Conservation (phyloP, 2,797 vertebrate species). For the Meriones psammophilus region DNA sequence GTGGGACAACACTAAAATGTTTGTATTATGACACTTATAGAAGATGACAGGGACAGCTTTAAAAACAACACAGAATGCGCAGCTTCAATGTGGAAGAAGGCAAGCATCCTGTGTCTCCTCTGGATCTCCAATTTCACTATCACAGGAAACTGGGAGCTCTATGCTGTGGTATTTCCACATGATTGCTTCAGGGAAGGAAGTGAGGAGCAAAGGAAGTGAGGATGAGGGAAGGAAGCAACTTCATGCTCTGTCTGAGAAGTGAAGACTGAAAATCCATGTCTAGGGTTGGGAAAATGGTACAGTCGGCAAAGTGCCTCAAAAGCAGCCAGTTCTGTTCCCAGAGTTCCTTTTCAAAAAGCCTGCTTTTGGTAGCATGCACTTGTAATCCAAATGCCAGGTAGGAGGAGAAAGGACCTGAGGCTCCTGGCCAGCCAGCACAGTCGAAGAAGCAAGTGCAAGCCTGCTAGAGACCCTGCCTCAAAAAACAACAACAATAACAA, state of each 20-base stretch:
- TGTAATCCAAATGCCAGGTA: not conserved
- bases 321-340: not conserved
- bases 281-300: not conserved
- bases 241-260: not conserved
- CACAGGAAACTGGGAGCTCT: not conserved
- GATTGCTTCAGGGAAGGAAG: not conserved
- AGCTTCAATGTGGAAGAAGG: not conserved
- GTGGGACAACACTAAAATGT: not conserved
- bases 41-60: not conserved
- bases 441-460: not conserved
- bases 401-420: not conserved
- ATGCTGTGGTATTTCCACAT: not conserved
- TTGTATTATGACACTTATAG: not conserved
- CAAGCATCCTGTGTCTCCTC: not conserved
- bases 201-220: not conserved
- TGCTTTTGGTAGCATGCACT: not conserved
- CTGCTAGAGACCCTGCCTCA: not conserved
- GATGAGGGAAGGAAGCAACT: rapidly evolving
- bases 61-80: not conserved
- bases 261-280: not conserved
- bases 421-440: not conserved
- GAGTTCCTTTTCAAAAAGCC: not conserved
- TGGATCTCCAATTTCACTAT: not conserved
- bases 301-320: not conserved
- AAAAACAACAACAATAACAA: not conserved